Conservation (phyloP, 1,140 invertebrate genomes). For the Euwallacea similis region DNA sequence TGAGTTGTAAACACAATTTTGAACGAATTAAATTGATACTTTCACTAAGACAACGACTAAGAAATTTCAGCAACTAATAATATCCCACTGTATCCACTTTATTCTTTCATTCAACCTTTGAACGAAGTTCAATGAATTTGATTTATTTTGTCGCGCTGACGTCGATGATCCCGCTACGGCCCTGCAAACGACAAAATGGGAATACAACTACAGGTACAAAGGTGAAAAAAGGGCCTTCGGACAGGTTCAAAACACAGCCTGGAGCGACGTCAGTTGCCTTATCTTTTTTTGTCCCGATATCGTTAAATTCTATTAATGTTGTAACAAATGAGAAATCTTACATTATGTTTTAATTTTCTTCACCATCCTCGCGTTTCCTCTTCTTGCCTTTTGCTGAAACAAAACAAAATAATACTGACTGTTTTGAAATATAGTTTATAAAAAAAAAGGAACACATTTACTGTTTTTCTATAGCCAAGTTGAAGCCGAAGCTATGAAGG, state of each 20-base stretch:
- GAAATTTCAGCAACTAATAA: neutral
- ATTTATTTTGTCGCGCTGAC: too few species aligned
- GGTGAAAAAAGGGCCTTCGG: neutral
- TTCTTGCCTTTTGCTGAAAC: constrained; percentile 64
- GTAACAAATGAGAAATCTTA: neutral
- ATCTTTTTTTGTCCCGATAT: constrained; percentile 12
- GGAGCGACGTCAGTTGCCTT: constrained; percentile 6
- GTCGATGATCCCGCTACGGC: too few species aligned
- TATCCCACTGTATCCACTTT: neutral
- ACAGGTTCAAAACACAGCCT: constrained; percentile 6
- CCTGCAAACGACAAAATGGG: neutral
- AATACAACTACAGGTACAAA: neutral
- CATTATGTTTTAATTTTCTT: constrained; percentile 48
- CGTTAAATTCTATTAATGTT: neutral
- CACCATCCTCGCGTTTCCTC: constrained; percentile 69
- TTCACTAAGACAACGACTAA: too few species aligned
- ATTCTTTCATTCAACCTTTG: neutral
- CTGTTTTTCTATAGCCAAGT: too few species aligned
- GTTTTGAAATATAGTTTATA: neutral
- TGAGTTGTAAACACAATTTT: too few species aligned
- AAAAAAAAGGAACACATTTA: too few species aligned
- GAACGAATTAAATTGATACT: too few species aligned
- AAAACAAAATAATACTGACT: constrained; percentile 35
- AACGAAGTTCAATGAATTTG: too few species aligned
- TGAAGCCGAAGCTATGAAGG: too few species aligned